phyloP scores from a whole-genome alignment of 2,113 vertebrate genomes.

The Gadus macrocephalus region DNA sequence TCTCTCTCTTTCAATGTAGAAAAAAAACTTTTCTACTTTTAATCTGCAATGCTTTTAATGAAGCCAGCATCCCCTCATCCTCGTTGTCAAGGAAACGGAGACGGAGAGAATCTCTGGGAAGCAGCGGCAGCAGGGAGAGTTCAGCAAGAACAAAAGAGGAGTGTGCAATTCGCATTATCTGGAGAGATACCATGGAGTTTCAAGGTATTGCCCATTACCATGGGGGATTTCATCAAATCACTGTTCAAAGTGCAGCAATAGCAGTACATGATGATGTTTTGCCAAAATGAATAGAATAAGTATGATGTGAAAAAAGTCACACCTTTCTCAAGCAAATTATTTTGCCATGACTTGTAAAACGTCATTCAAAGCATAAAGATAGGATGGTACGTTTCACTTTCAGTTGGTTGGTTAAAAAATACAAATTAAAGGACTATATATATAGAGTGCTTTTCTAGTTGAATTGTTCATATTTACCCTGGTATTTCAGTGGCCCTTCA shows the following conservation, averaged over 20 bases:
- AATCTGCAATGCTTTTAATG: constrained; percentile 56
- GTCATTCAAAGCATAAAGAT: too few relatives aligned
- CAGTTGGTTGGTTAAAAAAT: too few relatives aligned
- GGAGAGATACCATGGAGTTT: constrained; percentile 30
- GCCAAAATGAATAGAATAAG: background rate
- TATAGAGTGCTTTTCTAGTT: too few relatives aligned
- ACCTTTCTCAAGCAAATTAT: too few relatives aligned
- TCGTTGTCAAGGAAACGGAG: constrained; percentile 29
- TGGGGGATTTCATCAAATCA: constrained; percentile 30
- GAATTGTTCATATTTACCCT: too few relatives aligned
- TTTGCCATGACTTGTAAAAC: too few relatives aligned
- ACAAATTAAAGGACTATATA: too few relatives aligned
- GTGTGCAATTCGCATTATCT: constrained; percentile 44
- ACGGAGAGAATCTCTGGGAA: constrained; percentile 32
- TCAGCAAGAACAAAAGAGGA: constrained; percentile 22
- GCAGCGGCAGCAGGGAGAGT: constrained; percentile 28
- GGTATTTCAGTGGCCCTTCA: too few relatives aligned
- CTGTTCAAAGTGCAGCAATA: constrained; percentile 32
- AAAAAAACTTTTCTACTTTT: constrained; percentile 48
- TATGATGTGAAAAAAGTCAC: too few relatives aligned
- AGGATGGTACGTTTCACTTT: too few relatives aligned
- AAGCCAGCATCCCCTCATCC: constrained; percentile 25
- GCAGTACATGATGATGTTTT: background rate
- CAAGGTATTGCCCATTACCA: constrained; percentile 29
- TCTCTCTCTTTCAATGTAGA: too few relatives aligned